A percentile compares a stretch with the other conserved stretches of the same genome.
These are phyloP conservation scores for Pammene aurita DNA, from an alignment of 2,888 invertebrate species.

Conservation along the genomic window DNA sequence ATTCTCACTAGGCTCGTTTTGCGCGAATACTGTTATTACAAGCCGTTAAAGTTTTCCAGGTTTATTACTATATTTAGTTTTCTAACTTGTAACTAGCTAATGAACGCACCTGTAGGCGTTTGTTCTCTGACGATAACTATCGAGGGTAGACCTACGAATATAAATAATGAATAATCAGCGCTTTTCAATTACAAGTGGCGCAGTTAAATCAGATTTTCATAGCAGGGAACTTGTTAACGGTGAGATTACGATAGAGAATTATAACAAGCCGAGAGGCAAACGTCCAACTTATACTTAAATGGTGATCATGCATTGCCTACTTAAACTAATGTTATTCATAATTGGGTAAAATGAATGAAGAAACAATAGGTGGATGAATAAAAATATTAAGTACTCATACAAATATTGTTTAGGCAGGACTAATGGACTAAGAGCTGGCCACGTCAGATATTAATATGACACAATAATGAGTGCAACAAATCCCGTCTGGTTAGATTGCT, in stretches of 20 bases:
- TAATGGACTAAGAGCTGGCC: no score
- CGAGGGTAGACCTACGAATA: slow-evolving; percentile 51
- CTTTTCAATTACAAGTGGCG: slow-evolving; percentile 57
- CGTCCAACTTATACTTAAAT: slow-evolving; percentile 46
- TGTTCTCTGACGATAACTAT: slow-evolving; percentile 44
- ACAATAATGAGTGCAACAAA: no score
- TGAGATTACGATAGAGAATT: slow-evolving; percentile 48
- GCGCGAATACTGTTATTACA: slow-evolving; percentile 52
- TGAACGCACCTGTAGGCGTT: slow-evolving; percentile 39
- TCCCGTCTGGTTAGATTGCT: no score
- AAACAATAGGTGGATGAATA: no score
- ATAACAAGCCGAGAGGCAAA: slow-evolving; percentile 49
- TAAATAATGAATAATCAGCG: slow-evolving; percentile 52
- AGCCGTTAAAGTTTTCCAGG: slow-evolving; percentile 45
- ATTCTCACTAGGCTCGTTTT: slow-evolving; percentile 50
- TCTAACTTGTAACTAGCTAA: slow-evolving; percentile 24
- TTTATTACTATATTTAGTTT: slow-evolving; percentile 26
- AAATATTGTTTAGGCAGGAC: no score
- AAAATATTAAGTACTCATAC: no score
- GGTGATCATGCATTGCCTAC: slow-evolving; percentile 46
- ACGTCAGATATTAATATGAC: no score
- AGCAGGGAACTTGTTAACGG: slow-evolving; percentile 53
- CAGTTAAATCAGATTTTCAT: slow-evolving; percentile 54
- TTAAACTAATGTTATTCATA: slow-evolving; percentile 36
- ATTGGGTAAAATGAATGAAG: not conserved